These are phyloP conservation scores for Schizaphis graminum DNA, from an alignment of 2,888 invertebrate genomes.

Conservation along the genomic window DNA sequence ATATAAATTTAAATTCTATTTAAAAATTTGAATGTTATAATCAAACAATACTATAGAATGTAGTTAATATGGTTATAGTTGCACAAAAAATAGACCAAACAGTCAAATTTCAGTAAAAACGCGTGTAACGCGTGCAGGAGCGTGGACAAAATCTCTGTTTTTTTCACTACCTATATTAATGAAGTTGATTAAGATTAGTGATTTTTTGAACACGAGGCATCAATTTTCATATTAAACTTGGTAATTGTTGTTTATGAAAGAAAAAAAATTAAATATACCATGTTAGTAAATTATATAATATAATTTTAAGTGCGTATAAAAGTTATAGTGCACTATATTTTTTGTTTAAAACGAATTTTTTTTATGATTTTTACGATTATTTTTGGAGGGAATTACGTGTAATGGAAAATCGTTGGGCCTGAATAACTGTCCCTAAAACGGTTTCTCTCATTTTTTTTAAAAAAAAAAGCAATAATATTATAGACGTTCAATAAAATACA, in stretches of 20 bases:
- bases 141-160: background rate
- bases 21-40: background rate
- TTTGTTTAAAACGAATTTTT: background rate
- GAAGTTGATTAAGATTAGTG: background rate
- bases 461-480: background rate
- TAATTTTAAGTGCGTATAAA: background rate
- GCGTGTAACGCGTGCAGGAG: background rate
- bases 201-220: background rate
- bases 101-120: background rate
- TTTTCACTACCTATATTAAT: background rate
- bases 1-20: background rate
- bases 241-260: background rate
- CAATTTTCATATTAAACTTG: background rate
- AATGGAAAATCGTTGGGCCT: background rate
- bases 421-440: background rate
- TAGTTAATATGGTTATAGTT: background rate
- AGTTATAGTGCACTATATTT: background rate
- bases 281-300: background rate
- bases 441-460: background rate
- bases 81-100: background rate
- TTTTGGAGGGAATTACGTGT: background rate
- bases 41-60: background rate
- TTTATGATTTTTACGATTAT: background rate
- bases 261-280: background rate
- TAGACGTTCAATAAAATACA: background rate